Conservation (phyloP, 2,888 invertebrate genomes). For the Euplexia lucipara region DNA sequence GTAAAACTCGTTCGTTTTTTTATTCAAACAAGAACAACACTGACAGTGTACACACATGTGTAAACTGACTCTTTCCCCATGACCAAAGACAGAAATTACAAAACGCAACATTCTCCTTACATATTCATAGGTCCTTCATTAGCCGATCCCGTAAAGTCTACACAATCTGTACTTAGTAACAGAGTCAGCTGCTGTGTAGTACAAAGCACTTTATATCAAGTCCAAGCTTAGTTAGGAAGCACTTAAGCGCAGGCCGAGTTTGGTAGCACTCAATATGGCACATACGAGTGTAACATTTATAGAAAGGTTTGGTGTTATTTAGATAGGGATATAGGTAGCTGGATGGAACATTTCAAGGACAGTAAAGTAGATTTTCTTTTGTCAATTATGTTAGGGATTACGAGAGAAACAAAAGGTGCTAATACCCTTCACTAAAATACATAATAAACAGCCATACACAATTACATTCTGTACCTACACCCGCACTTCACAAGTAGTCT, state of each 20-base stretch:
- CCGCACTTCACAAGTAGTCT: too few relatives aligned
- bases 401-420: too few relatives aligned
- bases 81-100: not conserved
- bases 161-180: slow-evolving; percentile 52
- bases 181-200: slow-evolving; percentile 52
- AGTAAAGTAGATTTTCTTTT: too few relatives aligned
- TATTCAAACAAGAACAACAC: too few relatives aligned
- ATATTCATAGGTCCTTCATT: slow-evolving; percentile 2
- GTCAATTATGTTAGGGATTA: too few relatives aligned
- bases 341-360: not conserved
- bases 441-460: too few relatives aligned
- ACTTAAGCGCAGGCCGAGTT: slow-evolving; percentile 53
- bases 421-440: too few relatives aligned
- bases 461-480: too few relatives aligned
- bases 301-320: slow-evolving; percentile 27
- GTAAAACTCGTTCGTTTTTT: too few relatives aligned
- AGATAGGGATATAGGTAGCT: not conserved
- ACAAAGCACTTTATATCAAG: slow-evolving; percentile 60
- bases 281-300: slow-evolving; percentile 26
- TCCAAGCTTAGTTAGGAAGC: slow-evolving; percentile 53
- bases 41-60: too few relatives aligned
- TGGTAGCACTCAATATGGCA: slow-evolving; percentile 43
- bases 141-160: slow-evolving; percentile 26
- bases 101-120: not conserved
- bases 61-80: not conserved